Evolutionary conservation across 2,113 vertebrate genomes (phyloP).

Genomic region (Phalacrocorax aristotelis): DNA sequence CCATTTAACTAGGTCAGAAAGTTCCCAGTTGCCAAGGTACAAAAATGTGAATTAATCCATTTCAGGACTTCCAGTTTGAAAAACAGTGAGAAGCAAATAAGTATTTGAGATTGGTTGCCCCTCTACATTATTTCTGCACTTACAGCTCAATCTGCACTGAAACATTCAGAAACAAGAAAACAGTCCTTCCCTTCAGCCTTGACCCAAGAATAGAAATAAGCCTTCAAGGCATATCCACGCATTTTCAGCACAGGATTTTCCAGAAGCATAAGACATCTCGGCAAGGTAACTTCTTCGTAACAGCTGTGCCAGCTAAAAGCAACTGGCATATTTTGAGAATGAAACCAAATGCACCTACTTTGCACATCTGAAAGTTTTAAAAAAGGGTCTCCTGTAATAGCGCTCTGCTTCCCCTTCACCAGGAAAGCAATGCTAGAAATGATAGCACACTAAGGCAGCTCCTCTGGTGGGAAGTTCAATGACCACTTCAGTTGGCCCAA

Average conservation of each 20-base stretch:
- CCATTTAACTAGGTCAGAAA: conserved; percentile 32
- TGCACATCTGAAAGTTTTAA: not conserved
- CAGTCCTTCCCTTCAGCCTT: conserved; percentile 31
- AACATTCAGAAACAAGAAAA: conserved; percentile 1
- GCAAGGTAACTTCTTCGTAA: not conserved
- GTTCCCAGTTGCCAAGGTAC: not conserved
- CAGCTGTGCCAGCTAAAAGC: not conserved
- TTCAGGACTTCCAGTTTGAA: not conserved
- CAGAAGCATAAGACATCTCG: not conserved
- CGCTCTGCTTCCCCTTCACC: not conserved
- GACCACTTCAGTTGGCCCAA: not conserved
- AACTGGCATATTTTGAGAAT: not conserved
- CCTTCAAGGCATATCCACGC: not conserved
- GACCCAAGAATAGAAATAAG: conserved; percentile 23
- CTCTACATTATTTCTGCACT: not conserved
- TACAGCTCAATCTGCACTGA: not conserved
- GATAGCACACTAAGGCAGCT: not conserved
- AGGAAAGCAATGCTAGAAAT: not conserved
- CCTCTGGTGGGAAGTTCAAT: not conserved
- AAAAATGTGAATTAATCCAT: conserved; percentile 22
- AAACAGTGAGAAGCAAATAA: not conserved
- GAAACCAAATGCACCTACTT: not conserved
- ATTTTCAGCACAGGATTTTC: conserved; percentile 27
- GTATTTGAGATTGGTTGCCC: not conserved
- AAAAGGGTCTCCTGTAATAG: not conserved